Percentiles rank a stretch among this genome's conserved stretches.
These are phyloP conservation scores for Gallinago undulata DNA, from an alignment of 2,113 vertebrate species.

Conservation along the genomic window DNA sequence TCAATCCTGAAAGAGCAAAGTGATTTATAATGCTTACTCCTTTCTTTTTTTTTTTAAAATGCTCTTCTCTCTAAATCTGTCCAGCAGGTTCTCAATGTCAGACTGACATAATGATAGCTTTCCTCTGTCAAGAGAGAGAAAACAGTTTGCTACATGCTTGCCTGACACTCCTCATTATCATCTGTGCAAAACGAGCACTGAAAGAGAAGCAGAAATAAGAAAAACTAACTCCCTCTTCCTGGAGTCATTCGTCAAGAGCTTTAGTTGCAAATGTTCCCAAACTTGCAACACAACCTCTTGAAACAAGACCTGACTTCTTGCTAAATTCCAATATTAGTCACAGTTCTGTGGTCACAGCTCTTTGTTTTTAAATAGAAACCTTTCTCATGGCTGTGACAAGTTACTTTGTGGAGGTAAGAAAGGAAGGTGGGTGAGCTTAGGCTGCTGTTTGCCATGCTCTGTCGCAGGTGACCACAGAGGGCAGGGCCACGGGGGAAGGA, in stretches of 20 bases:
- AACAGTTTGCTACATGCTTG: slow-evolving; percentile 81
- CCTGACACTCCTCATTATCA: slow-evolving; percentile 85
- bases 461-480: slow-evolving; percentile 47
- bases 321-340: slow-evolving; percentile 99
- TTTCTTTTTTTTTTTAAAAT: not conserved
- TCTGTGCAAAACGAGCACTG: slow-evolving; percentile 80
- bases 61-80: not conserved
- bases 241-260: slow-evolving; percentile 88
- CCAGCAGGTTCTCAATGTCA: slow-evolving; percentile 15
- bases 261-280: slow-evolving; percentile 86
- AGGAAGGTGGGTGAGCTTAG: not conserved
- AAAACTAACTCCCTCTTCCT: slow-evolving; percentile 75
- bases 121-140: slow-evolving; percentile 74
- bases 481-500: not conserved
- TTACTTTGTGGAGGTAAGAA: slow-evolving; percentile 53
- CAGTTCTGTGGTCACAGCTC: slow-evolving; percentile 77
- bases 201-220: slow-evolving; percentile 78
- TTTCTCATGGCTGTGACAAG: slow-evolving; percentile 72
- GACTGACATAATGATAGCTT: slow-evolving; percentile 70
- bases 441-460: slow-evolving; percentile 31
- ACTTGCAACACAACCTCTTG: slow-evolving; percentile 85
- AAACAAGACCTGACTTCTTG: slow-evolving; percentile 99
- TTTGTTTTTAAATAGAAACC: slow-evolving; percentile 67
- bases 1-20: not conserved
- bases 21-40: not conserved